Conservation (phyloP, 2,113 vertebrate species). For the Myxocyprinus asiaticus region DNA sequence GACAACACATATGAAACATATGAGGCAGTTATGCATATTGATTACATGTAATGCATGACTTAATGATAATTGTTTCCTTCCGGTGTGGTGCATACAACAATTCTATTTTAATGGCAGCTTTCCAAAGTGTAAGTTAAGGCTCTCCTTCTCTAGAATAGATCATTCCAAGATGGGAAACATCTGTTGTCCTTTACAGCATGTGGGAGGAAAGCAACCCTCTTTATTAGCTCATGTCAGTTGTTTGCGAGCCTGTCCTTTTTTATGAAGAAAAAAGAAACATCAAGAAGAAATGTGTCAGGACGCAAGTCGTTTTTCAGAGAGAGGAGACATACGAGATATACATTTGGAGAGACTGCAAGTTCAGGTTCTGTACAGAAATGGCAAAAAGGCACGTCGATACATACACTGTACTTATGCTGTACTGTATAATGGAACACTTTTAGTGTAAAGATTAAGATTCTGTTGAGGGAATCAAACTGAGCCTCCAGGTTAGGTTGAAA, state of each 20-base stretch:
- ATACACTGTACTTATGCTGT: not conserved
- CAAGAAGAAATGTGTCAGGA: constrained; percentile 38
- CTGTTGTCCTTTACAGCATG: not conserved
- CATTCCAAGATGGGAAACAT: constrained; percentile 19
- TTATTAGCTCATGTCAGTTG: constrained; percentile 37
- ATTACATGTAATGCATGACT: not conserved
- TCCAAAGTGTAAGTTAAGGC: constrained; percentile 5
- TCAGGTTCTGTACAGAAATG: not conserved
- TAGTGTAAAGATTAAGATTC: constrained; percentile 1
- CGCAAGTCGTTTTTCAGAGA: constrained; percentile 26
- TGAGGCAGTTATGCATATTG: too few species aligned
- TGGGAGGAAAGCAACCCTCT: constrained; percentile 38
- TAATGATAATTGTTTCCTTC: not conserved
- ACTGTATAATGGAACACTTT: not conserved
- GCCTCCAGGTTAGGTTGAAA: not conserved
- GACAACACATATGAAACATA: constrained; percentile 6
- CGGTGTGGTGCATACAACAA: not conserved
- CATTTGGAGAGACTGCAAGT: too few species aligned
- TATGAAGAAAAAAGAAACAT: constrained; percentile 35
- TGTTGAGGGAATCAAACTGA: not conserved
- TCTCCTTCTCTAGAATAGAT: constrained; percentile 11
- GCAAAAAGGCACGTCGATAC: not conserved
- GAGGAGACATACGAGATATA: constrained; percentile 20
- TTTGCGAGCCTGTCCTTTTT: constrained; percentile 43
- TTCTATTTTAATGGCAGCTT: not conserved